Evolutionary conservation across 2,888 invertebrate genomes (phyloP), one percentile per base, ranked within the genome.

Genomic region (Protodeltote pygarga): DNA sequence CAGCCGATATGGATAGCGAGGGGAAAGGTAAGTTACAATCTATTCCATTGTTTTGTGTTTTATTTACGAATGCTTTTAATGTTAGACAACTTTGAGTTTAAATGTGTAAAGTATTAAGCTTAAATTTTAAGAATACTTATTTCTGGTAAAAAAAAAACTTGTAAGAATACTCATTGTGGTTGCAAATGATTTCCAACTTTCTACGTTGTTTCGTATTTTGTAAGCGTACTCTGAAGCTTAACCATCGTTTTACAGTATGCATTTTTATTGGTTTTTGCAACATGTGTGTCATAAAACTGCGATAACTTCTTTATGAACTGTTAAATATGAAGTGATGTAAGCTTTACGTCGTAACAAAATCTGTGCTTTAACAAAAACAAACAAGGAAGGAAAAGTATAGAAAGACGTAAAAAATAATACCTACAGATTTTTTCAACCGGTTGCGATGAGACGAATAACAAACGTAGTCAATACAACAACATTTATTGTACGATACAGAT

Each of bases 401-500:
- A 28, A 41, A n/a, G 5, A 5, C 6, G 5, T 9, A 15, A 29
- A 33, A 32, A 20, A 19, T 27, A 32, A 32, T 14, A 24, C 1
- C 14, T 5, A 4, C 23, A 6, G 39, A 44, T 33, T 13, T 35
- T 35, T 38, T 21, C 23, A 19, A 37, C 24, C 6, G 27, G 10
- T 29, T n/a, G 19, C 14, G 20, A 25, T 4, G 9, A 15, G 28
- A 39, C 38, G 45, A 50, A 35, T n/a, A 48, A 61, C 42, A 50
- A 59, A 42, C 23, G 16, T 45, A 48, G 44, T 58, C 58, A 62
- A 45, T 50, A 58, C 48, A 54, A 51, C 39, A 54, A 49, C 51
- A 44, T 47, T 53, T 48, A 58, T 63, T 51, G 63, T 53, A 46
- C 52, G 58, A 54, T 20, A 45, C 34, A 54, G 59, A 57, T 59